These are phyloP conservation scores for Pteronotus mesoamericanus DNA, from an alignment of 2,797 vertebrate genomes.

Conservation along the genomic window DNA sequence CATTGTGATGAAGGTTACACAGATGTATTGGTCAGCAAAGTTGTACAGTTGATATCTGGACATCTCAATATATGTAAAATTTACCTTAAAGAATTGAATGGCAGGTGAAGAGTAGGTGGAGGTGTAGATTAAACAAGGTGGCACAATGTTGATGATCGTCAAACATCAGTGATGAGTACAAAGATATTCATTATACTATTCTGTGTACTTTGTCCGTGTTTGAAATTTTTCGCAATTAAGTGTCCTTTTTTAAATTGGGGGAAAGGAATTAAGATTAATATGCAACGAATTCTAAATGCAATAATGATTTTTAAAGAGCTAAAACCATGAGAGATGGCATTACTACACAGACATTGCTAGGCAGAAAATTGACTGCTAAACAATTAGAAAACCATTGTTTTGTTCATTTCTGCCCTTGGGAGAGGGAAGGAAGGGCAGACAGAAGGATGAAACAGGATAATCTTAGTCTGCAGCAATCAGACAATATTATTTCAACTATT, in stretches of 20 bases:
- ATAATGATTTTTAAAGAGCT: not conserved
- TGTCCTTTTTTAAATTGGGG: not conserved
- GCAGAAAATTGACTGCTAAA: conserved; percentile 15
- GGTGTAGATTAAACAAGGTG: not conserved
- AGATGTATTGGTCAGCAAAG: not conserved
- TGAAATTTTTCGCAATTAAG: not conserved
- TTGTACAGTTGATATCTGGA: not conserved
- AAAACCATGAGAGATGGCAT: not conserved
- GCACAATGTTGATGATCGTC: not conserved
- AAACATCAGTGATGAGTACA: not conserved
- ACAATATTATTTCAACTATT: not conserved
- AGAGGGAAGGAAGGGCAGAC: not conserved
- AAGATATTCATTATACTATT: not conserved
- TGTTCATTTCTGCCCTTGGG: conserved; percentile 11
- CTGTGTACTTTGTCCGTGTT: not conserved
- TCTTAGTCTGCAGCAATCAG: not conserved
- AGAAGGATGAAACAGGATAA: not conserved
- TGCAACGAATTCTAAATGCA: not conserved
- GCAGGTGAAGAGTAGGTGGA: not conserved
- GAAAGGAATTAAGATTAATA: not conserved
- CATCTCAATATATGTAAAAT: not conserved
- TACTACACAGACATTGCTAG: not conserved
- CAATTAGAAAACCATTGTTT: not conserved
- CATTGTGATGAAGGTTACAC: not conserved
- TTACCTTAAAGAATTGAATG: not conserved